Evolutionary conservation across 1,140 invertebrate species (phyloP).

Genomic region (Atta colombica): DNA sequence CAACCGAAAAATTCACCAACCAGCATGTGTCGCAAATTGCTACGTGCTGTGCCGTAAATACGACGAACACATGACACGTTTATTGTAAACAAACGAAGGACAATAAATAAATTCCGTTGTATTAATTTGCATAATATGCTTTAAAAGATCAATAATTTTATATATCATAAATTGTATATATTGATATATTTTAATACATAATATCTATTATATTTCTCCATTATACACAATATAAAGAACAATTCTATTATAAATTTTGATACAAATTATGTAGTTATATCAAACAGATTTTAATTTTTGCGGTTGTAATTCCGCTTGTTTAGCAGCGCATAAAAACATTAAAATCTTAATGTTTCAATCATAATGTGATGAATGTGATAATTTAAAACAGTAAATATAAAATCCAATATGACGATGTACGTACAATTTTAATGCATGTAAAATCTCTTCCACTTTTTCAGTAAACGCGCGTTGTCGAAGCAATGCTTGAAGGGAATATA

Average conservation of each 20-base stretch:
- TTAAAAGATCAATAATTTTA: background rate
- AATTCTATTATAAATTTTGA: background rate
- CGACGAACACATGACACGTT: background rate
- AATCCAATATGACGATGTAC: background rate
- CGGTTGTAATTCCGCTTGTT: no score
- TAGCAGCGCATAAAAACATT: no score
- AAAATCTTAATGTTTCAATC: background rate
- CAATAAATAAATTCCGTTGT: background rate
- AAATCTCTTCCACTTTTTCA: background rate
- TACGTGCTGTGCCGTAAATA: background rate
- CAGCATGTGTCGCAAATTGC: background rate
- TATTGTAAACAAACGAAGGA: background rate
- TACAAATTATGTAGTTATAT: background rate
- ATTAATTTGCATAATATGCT: background rate
- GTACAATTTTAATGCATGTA: background rate
- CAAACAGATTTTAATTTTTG: no score
- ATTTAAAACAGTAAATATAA: background rate
- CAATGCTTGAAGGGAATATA: conserved; percentile 1
- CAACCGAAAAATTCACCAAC: background rate
- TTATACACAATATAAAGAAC: no score
- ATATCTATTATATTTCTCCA: background rate
- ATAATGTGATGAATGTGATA: background rate
- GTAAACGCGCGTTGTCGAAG: background rate
- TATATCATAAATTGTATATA: background rate
- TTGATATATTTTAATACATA: background rate